Conservation (phyloP, 2,113 vertebrate genomes). For the Tringa solitaria region DNA sequence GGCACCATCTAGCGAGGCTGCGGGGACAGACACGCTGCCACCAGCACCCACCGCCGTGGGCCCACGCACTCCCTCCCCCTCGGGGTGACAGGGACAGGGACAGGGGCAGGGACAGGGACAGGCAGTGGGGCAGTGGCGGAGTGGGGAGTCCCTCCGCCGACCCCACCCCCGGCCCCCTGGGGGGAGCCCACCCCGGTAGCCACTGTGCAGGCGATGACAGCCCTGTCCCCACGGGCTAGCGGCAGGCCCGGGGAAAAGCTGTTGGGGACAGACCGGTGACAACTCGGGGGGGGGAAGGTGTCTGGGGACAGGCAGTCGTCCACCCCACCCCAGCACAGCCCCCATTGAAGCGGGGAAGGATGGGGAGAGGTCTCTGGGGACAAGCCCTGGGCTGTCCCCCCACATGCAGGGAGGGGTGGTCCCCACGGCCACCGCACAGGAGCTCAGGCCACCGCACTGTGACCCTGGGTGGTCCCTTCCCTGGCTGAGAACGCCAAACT, state of each 20-base stretch:
- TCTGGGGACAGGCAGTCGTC: not conserved
- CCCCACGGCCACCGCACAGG: accelerated
- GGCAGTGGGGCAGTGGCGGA: accelerated
- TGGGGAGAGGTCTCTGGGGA: not conserved
- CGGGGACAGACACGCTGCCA: not conserved
- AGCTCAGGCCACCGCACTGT: not conserved
- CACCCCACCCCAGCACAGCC: not conserved
- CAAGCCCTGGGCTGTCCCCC: accelerated
- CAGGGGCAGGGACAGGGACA: not conserved
- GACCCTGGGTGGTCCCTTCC: accelerated
- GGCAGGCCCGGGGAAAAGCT: not conserved
- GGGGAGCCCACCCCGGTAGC: not conserved
- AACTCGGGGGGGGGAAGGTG: accelerated
- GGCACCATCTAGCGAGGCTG: slow-evolving; percentile 63
- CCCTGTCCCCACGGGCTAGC: not conserved
- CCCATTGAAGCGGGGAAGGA: not conserved
- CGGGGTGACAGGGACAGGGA: not conserved
- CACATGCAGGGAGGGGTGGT: accelerated
- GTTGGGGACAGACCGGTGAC: not conserved
- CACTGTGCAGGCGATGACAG: not conserved
- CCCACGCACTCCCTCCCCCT: not conserved
- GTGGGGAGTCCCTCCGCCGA: not conserved
- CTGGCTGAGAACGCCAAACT: not conserved
- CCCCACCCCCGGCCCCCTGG: no score
- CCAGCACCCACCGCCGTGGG: not conserved